Percentiles rank a stretch among this genome's conserved stretches.
phyloP scores from a whole-genome alignment of 2,797 vertebrate species.

The Rhinogobio ventralis region DNA sequence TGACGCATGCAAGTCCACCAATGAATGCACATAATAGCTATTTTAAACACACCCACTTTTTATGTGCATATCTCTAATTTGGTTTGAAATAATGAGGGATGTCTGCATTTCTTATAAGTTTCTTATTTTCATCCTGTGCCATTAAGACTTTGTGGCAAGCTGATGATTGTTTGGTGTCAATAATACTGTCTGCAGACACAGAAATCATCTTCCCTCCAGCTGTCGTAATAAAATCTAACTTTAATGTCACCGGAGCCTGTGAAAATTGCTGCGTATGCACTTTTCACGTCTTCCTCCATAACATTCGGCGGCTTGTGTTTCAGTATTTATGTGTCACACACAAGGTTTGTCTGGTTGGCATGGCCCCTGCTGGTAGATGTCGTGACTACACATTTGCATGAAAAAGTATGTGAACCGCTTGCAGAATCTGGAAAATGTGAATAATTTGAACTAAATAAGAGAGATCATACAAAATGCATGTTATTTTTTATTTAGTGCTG shows the following conservation, averaged over 20 bases:
- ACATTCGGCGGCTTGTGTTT: constrained; percentile 54
- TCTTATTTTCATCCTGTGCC: not conserved
- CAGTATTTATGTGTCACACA: constrained; percentile 52
- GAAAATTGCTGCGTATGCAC: constrained; percentile 54
- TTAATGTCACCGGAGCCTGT: constrained; percentile 55
- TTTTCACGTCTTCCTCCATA: constrained; percentile 47
- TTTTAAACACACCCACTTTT: not conserved
- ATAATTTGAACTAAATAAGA: too few species aligned
- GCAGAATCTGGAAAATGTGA: too few species aligned
- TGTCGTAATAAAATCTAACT: constrained; percentile 60
- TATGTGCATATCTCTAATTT: not conserved
- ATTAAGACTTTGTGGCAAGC: constrained; percentile 46
- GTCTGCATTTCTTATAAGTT: not conserved
- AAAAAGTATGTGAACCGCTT: too few species aligned
- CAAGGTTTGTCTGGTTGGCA: constrained; percentile 32
- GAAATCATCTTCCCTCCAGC: constrained; percentile 55
- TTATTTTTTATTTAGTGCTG: too few species aligned
- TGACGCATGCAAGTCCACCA: not conserved
- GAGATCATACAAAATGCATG: too few species aligned
- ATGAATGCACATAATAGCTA: not conserved
- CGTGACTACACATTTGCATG: not conserved
- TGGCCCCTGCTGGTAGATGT: constrained; percentile 31
- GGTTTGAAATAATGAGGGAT: constrained; percentile 43
- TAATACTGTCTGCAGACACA: constrained; percentile 53
- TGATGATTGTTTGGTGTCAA: constrained; percentile 53